Evolutionary conservation across 2,797 vertebrate species (phyloP), one percentile per base, ranked within the genome.

Genomic region (Crenuchus spilurus): DNA sequence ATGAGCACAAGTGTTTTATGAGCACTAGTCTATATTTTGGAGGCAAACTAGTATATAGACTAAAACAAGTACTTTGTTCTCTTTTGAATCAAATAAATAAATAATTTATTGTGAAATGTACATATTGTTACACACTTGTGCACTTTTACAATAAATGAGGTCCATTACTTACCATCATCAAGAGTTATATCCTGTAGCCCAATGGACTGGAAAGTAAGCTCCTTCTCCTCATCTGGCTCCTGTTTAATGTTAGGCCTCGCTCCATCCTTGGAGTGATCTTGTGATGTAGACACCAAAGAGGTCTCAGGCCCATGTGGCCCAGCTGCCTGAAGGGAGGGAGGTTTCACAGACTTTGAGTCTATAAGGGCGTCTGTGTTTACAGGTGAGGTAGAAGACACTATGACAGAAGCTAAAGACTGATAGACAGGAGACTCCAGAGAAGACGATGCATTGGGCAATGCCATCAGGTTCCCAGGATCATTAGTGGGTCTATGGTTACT

Each of bases 101-200:
- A n/a, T n/a, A n/a, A n/a, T n/a, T n/a, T n/a, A n/a, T n/a, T n/a
- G n/a, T n/a, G n/a, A n/a, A n/a, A n/a, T n/a, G n/a, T n/a, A n/a
- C n/a, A n/a, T n/a, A n/a, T n/a, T n/a, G n/a, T n/a, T n/a, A n/a
- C n/a, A n/a, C n/a, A n/a, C n/a, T n/a, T n/a, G n/a, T n/a, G n/a
- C n/a, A n/a, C 8, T 6, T 22, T 22, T 39, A 42, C 9, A 26
- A 62, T n/a, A 44, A 28, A 63, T 28, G 33, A 26, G 5, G 0
- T 24, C 7, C 10, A 61, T 14, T 0, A 14, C 95, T 87, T 93
- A 98, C 97, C 96, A 71, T 99, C 97, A 88, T 99, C 97, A 87
- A 98, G 93, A 0, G 97, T 99, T 90, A 99, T 97, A 88, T 97
- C 95, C 79, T 95, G 95, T 8, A 97, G 90, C 80, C 94, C 95